Percentiles rank a stretch among this genome's conserved stretches.
Conservation (phyloP, 1,140 invertebrate species). For the Tyrophagus putrescentiae region DNA sequence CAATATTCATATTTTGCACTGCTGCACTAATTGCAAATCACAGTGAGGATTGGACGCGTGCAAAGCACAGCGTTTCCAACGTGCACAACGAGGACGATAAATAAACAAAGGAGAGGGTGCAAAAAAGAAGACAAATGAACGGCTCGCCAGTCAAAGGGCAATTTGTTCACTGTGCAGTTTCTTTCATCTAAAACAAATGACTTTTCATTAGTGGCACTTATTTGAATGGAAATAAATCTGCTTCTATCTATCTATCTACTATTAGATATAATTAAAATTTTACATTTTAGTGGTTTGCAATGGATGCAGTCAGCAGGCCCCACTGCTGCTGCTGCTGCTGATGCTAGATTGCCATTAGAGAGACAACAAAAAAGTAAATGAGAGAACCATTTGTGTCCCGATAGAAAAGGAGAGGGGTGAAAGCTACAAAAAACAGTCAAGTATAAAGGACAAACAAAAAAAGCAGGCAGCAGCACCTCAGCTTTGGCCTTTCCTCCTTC, state of each 20-base stretch:
- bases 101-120: slow-evolving; percentile 6
- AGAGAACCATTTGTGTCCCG: not conserved
- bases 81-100: too few relatives aligned
- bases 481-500: too few relatives aligned
- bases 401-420: slow-evolving; percentile 3
- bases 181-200: slow-evolving; percentile 7
- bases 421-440: too few relatives aligned
- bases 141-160: not conserved
- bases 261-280: slow-evolving; percentile 4
- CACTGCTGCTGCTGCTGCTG: not conserved
- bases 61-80: too few relatives aligned
- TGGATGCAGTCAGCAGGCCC: not conserved
- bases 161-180: too few relatives aligned
- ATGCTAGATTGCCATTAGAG: too few relatives aligned
- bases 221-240: not conserved
- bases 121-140: not conserved
- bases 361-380: too few relatives aligned
- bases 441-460: too few relatives aligned
- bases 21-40: too few relatives aligned
- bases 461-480: too few relatives aligned
- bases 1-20: too few relatives aligned
- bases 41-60: too few relatives aligned
- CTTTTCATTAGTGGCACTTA: slow-evolving; percentile 2
- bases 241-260: not conserved
- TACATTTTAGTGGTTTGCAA: not conserved